phyloP scores from a whole-genome alignment of 2,888 invertebrate species.

The Blastobasis lacticolella region DNA sequence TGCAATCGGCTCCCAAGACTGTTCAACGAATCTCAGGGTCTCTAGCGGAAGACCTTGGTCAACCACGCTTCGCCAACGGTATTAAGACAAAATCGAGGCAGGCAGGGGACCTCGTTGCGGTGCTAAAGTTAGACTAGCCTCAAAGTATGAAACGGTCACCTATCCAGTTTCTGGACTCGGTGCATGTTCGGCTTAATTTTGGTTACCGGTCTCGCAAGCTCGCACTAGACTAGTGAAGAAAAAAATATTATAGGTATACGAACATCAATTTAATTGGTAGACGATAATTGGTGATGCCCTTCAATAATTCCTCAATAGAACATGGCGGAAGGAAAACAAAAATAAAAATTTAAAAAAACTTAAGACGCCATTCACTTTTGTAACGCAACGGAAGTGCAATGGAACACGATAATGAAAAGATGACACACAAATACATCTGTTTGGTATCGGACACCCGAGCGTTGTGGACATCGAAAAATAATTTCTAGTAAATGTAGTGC shows the following conservation, averaged over 20 bases:
- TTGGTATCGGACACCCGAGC: constrained; percentile 2
- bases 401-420: constrained; percentile 14
- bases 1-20: too few species aligned
- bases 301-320: neutral
- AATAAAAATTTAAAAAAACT: neutral
- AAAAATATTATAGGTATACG: neutral
- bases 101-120: too few species aligned
- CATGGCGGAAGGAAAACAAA: constrained; percentile 2
- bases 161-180: too few species aligned
- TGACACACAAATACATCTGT: constrained; percentile 12
- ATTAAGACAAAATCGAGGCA: too few species aligned
- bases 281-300: neutral
- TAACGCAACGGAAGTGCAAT: constrained; percentile 12
- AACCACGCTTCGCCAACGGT: too few species aligned
- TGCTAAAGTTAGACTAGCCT: too few species aligned
- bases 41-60: too few species aligned
- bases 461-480: constrained; percentile 3
- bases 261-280: neutral
- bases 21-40: too few species aligned
- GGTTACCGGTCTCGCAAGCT: too few species aligned
- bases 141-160: too few species aligned
- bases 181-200: too few species aligned
- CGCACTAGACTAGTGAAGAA: neutral
- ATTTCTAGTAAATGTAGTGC: too few species aligned
- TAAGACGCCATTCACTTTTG: neutral